Evolutionary conservation across 2,113 vertebrate species (phyloP).

Genomic region (Serinus canaria): DNA sequence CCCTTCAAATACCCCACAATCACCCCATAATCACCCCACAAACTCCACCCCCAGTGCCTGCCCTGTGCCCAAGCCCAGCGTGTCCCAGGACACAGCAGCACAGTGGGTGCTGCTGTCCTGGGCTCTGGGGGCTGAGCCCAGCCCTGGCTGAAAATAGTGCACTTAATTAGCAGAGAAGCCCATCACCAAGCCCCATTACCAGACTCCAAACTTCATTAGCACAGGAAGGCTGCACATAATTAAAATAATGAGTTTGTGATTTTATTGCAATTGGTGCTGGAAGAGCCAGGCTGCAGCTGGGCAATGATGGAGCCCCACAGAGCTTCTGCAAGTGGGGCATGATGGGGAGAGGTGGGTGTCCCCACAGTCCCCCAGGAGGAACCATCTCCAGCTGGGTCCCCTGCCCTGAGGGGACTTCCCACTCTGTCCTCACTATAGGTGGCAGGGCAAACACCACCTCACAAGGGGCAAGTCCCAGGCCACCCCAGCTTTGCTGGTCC

Average conservation of each 20-base stretch:
- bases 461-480: accelerated
- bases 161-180: constrained; percentile 51
- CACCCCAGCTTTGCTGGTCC: background rate
- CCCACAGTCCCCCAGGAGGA: background rate
- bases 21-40: background rate
- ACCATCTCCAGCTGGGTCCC: background rate
- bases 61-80: background rate
- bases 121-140: background rate
- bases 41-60: background rate
- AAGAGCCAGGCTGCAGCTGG: constrained; percentile 23
- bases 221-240: constrained; percentile 59
- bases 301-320: background rate
- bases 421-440: background rate
- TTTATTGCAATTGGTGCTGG: constrained; percentile 47
- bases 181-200: constrained; percentile 59
- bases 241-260: constrained; percentile 66
- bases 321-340: background rate
- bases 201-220: constrained; percentile 68
- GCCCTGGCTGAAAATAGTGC: background rate
- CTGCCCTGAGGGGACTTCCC: background rate
- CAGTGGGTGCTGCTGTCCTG: background rate
- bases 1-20: background rate
- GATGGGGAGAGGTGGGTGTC: background rate
- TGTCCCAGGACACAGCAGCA: background rate
- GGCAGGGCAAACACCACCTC: background rate